Evolutionary conservation across 2,888 invertebrate species (phyloP).

Genomic region (Eupithecia inturbata): DNA sequence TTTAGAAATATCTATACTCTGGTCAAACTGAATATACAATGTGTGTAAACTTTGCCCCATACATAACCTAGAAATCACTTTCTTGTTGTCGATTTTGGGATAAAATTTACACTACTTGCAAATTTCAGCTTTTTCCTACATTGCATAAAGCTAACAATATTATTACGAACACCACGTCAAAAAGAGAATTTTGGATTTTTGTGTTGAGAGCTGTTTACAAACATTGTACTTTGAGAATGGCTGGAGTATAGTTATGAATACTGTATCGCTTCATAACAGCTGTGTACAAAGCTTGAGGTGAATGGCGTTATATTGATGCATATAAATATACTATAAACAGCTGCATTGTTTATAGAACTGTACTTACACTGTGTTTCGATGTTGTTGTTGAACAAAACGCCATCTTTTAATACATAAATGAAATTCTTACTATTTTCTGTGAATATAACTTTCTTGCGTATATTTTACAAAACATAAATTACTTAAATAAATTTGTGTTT

Average conservation of each 20-base stretch:
- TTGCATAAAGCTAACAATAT: no score
- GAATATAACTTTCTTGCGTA: background rate
- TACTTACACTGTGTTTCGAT: constrained; percentile 43
- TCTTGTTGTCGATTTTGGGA: no score
- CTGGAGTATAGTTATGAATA: constrained; percentile 6
- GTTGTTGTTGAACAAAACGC: constrained; percentile 28
- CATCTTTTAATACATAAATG: constrained; percentile 17
- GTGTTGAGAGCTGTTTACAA: no score
- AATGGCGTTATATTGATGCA: constrained; percentile 63
- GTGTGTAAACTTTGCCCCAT: no score
- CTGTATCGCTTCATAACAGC: constrained; percentile 34
- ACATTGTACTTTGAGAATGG: no score
- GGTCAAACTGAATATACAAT: no score
- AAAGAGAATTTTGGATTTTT: no score
- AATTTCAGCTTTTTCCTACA: no score
- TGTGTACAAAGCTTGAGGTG: constrained; percentile 67
- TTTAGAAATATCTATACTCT: background rate
- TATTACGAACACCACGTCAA: no score
- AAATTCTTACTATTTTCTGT: background rate
- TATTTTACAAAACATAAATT: no score
- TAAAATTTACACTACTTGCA: no score
- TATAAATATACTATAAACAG: constrained; percentile 48
- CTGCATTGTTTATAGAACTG: constrained; percentile 45
- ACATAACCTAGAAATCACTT: no score
- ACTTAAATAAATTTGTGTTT: background rate